Evolutionary conservation across 2,113 vertebrate species (phyloP).

Genomic region (Pseudorasbora parva): DNA sequence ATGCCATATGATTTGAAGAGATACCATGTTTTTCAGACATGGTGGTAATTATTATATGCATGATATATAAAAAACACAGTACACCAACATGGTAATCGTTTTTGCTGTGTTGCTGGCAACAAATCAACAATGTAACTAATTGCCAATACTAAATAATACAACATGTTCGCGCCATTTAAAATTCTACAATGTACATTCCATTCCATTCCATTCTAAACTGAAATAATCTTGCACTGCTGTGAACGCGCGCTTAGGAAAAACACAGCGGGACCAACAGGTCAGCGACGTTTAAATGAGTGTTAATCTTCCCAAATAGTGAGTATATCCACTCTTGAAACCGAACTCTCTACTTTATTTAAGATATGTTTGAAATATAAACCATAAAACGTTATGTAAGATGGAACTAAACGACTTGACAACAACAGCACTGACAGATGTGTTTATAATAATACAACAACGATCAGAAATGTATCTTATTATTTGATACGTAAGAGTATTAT

Average conservation of each 20-base stretch:
- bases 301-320: neutral
- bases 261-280: neutral
- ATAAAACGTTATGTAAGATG: neutral
- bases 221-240: neutral
- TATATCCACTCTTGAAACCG: neutral
- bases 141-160: neutral
- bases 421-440: slow-evolving; percentile 38
- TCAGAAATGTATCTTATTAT: neutral
- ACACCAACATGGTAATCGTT: neutral
- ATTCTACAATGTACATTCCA: neutral
- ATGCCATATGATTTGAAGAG: neutral
- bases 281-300: neutral
- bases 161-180: neutral
- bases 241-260: neutral
- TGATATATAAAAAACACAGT: neutral
- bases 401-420: neutral
- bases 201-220: neutral
- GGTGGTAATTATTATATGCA: neutral
- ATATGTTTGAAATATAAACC: neutral
- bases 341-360: neutral
- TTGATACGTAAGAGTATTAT: neutral
- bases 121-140: neutral
- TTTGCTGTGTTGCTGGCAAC: neutral
- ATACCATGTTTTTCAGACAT: no score
- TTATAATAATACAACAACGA: neutral